These are phyloP conservation scores for Griposia aprilina DNA, from an alignment of 2,888 invertebrate species.

Conservation along the genomic window DNA sequence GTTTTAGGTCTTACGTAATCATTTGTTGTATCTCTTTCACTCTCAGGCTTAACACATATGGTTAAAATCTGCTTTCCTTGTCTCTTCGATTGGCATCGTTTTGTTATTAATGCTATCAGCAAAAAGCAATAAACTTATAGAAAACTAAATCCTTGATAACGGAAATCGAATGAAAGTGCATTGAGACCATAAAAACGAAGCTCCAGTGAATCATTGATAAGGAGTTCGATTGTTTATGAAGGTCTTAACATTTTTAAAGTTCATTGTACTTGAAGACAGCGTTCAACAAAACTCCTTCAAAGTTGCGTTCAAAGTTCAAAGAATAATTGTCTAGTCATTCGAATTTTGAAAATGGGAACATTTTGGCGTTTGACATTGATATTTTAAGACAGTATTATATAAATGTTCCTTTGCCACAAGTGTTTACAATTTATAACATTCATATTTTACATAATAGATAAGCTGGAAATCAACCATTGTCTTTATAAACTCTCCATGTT, in stretches of 20 bases:
- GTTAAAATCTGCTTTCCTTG: slow-evolving; percentile 8
- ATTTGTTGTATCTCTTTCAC: neutral
- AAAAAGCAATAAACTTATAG: slow-evolving; percentile 14
- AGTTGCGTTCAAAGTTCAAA: neutral
- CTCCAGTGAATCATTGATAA: slow-evolving; percentile 16
- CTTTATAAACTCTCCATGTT: neutral
- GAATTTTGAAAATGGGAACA: neutral
- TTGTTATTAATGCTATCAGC: slow-evolving; percentile 12
- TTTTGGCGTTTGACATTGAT: neutral
- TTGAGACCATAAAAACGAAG: slow-evolving; percentile 32
- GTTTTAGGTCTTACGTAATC: slow-evolving; percentile 16
- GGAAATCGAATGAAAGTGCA: slow-evolving; percentile 42
- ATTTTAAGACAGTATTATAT: too few species aligned
- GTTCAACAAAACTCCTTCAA: neutral
- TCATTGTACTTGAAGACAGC: slow-evolving; percentile 10
- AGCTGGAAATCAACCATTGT: slow-evolving; percentile 22
- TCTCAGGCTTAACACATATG: neutral
- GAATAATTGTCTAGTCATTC: neutral
- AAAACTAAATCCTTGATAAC: slow-evolving; percentile 31
- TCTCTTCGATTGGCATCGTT: neutral
- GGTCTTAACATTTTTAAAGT: slow-evolving; percentile 13
- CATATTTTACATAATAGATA: slow-evolving; percentile 10
- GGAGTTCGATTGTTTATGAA: neutral
- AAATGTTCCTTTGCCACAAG: neutral
- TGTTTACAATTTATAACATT: neutral